Evolutionary conservation across 2,113 vertebrate genomes (phyloP).

Genomic region (Chunga burmeisteri): DNA sequence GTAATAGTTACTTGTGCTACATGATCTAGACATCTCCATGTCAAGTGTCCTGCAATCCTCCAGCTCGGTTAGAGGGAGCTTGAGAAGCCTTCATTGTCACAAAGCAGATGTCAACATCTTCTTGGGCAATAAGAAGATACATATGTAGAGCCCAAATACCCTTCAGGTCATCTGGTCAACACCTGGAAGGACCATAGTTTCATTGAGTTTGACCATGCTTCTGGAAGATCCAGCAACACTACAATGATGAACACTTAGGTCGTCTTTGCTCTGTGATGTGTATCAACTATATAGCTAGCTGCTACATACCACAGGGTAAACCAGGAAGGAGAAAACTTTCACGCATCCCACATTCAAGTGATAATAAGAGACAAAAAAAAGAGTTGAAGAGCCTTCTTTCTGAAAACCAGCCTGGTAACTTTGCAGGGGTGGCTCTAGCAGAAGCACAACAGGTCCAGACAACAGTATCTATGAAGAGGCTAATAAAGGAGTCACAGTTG

Average conservation of each 20-base stretch:
- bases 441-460: not conserved
- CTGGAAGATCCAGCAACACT: not conserved
- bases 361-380: not conserved
- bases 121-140: not conserved
- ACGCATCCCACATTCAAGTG: not conserved
- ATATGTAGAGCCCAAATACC: not conserved
- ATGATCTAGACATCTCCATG: not conserved
- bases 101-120: not conserved
- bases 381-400: not conserved
- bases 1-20: not conserved
- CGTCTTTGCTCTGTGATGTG: not conserved
- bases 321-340: not conserved
- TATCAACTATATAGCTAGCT: not conserved
- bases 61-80: fast-evolving
- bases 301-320: not conserved
- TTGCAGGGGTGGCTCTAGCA: not conserved
- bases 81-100: not conserved
- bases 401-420: not conserved
- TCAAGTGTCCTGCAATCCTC: not conserved
- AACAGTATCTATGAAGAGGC: not conserved
- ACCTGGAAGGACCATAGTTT: not conserved
- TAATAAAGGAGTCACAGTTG: not conserved
- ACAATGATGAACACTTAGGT: not conserved
- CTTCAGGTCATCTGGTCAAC: not conserved
- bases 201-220: not conserved